These are phyloP conservation scores for Drosophila rubida DNA, from an alignment of 2,888 invertebrate genomes.

Conservation along the genomic window DNA sequence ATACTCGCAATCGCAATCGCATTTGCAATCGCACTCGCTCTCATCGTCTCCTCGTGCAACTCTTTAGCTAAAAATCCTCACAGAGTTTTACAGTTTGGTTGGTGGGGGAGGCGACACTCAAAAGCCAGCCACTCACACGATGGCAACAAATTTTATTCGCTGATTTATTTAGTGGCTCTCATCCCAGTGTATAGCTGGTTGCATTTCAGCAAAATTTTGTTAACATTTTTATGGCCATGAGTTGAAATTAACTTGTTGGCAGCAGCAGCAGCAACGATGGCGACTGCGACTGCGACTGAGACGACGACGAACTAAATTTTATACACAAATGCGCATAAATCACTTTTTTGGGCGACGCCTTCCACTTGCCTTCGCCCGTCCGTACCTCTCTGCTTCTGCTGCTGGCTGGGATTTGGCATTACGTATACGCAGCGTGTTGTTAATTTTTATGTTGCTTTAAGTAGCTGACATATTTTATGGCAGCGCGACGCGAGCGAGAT, in stretches of 20 bases:
- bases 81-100: too few relatives aligned
- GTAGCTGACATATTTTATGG: slow-evolving; percentile 64
- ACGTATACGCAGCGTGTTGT: slow-evolving; percentile 60
- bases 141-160: slow-evolving; percentile 42
- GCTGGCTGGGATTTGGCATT: slow-evolving; percentile 35
- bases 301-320: slow-evolving; percentile 49
- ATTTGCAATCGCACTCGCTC: not conserved
- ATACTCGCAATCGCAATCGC: not conserved
- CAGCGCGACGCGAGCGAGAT: slow-evolving; percentile 18
- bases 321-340: slow-evolving; percentile 62
- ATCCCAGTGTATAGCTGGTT: slow-evolving; percentile 10
- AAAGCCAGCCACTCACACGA: slow-evolving; percentile 6
- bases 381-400: too few relatives aligned
- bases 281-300: not conserved
- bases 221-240: slow-evolving; percentile 62
- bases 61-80: not conserved
- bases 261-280: not conserved
- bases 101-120: slow-evolving; percentile 12
- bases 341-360: slow-evolving; percentile 37
- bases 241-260: slow-evolving; percentile 61
- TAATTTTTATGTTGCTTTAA: slow-evolving; percentile 64
- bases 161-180: slow-evolving; percentile 62
- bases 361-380: slow-evolving; percentile 9
- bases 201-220: slow-evolving; percentile 55
- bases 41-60: not conserved